Evolutionary conservation across 2,113 vertebrate genomes (phyloP).

Genomic region (Proteles cristata): DNA sequence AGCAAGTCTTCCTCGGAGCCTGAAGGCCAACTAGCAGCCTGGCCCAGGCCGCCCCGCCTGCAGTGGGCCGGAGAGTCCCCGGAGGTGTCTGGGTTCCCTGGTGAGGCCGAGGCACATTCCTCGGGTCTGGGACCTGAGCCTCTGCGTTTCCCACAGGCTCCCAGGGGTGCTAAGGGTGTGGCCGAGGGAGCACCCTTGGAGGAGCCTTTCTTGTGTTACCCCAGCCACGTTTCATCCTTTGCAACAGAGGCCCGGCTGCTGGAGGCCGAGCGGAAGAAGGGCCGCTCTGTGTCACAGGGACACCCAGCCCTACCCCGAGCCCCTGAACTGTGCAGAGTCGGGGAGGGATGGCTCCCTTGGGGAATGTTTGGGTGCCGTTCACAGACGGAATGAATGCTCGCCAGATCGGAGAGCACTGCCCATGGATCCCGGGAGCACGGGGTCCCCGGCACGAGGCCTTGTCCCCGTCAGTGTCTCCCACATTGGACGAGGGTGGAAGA

Average conservation of each 20-base stretch:
- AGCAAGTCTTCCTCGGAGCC: background rate
- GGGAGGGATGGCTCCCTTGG: background rate
- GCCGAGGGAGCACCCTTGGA: background rate
- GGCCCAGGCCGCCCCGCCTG: background rate
- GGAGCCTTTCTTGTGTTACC: background rate
- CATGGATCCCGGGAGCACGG: background rate
- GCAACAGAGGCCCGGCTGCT: background rate
- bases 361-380: background rate
- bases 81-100: background rate
- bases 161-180: background rate
- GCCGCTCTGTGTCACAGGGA: background rate
- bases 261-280: background rate
- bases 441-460: fast-evolving
- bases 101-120: too few relatives aligned
- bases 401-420: background rate
- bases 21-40: background rate
- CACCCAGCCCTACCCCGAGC: background rate
- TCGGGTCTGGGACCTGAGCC: background rate
- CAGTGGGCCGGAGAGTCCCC: fast-evolving
- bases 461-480: background rate
- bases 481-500: background rate
- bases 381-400: background rate
- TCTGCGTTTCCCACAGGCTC: background rate
- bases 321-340: background rate
- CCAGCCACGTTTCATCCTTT: background rate